phyloP scores from a whole-genome alignment of 1,140 invertebrate genomes.

The Megalopta genalis region DNA sequence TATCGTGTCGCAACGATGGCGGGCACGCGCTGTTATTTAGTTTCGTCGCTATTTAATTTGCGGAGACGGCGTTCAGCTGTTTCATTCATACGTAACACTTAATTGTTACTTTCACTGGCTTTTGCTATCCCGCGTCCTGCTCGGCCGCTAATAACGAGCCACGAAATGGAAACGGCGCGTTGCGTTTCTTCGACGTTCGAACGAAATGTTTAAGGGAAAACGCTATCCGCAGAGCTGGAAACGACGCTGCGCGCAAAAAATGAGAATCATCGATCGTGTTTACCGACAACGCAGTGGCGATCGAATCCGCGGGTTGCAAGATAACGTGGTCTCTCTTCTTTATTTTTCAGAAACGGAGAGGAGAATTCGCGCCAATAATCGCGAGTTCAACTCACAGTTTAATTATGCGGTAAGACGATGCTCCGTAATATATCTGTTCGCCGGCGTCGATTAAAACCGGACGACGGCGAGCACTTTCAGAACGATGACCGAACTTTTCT shows the following conservation, averaged over 20 bases:
- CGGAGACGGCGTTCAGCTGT: too few relatives aligned
- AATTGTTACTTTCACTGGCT: not conserved
- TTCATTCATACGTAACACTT: slow-evolving; percentile 15
- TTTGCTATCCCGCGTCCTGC: not conserved
- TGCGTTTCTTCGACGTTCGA: not conserved
- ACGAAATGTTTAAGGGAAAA: too few relatives aligned
- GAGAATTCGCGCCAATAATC: slow-evolving; percentile 96
- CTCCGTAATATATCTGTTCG: not conserved
- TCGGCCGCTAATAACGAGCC: not conserved
- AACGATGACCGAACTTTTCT: slow-evolving; percentile 8
- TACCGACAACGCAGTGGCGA: not conserved
- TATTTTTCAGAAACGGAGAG: slow-evolving; percentile 94
- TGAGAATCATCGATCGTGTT: slow-evolving; percentile 57
- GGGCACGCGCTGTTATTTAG: not conserved
- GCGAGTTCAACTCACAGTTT: slow-evolving; percentile 96
- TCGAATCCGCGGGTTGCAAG: not conserved
- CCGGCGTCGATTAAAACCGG: not conserved
- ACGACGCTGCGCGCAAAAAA: slow-evolving; percentile 11
- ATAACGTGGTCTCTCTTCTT: slow-evolving; percentile 31
- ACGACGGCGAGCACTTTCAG: not conserved
- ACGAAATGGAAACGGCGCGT: not conserved
- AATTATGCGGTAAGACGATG: slow-evolving; percentile 93
- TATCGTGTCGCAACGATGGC: not conserved
- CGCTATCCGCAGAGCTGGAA: not conserved
- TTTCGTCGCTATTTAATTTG: not conserved